Base-by-base conservation (phyloP, 2,113 vertebrate species). In the Xiphias gladius region DNA sequence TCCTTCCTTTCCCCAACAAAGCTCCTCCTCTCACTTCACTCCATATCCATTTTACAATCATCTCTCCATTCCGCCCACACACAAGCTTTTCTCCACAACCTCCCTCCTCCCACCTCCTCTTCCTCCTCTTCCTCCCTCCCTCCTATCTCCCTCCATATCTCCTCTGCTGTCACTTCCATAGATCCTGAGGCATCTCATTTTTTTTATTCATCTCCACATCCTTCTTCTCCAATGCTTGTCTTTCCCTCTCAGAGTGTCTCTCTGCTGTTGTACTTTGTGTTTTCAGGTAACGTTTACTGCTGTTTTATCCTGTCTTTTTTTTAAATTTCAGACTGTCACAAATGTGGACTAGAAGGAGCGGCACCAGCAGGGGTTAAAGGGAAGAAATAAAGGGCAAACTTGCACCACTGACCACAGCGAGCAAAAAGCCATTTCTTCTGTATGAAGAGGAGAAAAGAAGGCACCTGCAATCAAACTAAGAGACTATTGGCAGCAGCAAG, bases 21-120 rank as follows among this genome's bases (percentile, higher is more conserved):
- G 77, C 73, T 84, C 73, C 69, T 70, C 83, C 78, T 88, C 65
- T 50, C 9, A 24, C 85, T 80, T 81, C 55, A 67, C 75, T 76
- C 62, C 58, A 61, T 83, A 78, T 92, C 76, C 71, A 82, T 91
- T 46, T 19, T 71, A 88, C 80, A 88, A 79, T 89, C 71, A 81
- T 79, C 71, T 91, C 78, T 80, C 81, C 79, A 85, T 89, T 91
- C 85, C 84, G 83, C 79, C 89, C 86, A 79, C 88, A 73, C 78
- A 77, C 54, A 74, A 58, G 72, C 55, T 46, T 46, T 62, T 55
- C 69, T 46, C 48, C 32, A 61, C 35, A 69, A 54, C 73, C 75
- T 30, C 70, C 46, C 28, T 59, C 67, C 70, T 24, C 24, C 57
- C 39, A 11, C 54, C 37, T 41, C 68, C 20, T 41, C 46, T 24